Base-by-base conservation (phyloP, 1,140 invertebrate genomes). In the Schlechtendalia chinensis region DNA sequence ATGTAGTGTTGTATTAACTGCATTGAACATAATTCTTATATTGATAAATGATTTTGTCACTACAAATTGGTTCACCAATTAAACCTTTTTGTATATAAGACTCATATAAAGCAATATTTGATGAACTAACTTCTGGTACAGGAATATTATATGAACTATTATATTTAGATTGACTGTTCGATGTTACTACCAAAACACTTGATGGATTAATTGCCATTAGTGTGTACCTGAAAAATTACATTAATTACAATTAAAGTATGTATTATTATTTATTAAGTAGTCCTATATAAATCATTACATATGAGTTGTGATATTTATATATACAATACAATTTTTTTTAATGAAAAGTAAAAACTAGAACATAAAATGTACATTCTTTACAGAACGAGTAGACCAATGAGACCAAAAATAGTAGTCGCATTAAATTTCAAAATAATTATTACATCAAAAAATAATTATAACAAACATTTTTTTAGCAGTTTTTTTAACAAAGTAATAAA, bases 61-160 rank as follows among this genome's bases (percentile, higher is more conserved):
- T 79, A 47, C 74, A 79, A 24, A 59, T 24, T 12, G 29, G 32
- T 61, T 17, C n/a, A 8, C 74, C 74, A 1, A 59, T 17, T 19
- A 79, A 63, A 24, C 74, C 74, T 27, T 79, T 79, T 61, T 61
- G 6, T 47, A 79, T 53, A 45, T 79, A 79, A 50, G 74, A 79
- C 45, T 59, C 74, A 14, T 79, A 79, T 27, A 79, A 11, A 24
- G 0, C 5, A 17, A 61, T 61, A 61, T 59, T 79, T 11, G 74
- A 50, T 22, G 32, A 24, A 79, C 58, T 79, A 29, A 79, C 74
- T 59, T 45, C 56, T 61, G 74, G 56, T 29, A 61, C 54, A 27
- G 74, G 32, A 50, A 79, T 39, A 47, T 22, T 79, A 29, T 50
- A 79, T 19, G 74, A 79, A 19, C 74, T 79, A 29, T 79, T 39